phyloP scores from a whole-genome alignment of 1,140 invertebrate genomes.

The Proctacanthus coquilletti region DNA sequence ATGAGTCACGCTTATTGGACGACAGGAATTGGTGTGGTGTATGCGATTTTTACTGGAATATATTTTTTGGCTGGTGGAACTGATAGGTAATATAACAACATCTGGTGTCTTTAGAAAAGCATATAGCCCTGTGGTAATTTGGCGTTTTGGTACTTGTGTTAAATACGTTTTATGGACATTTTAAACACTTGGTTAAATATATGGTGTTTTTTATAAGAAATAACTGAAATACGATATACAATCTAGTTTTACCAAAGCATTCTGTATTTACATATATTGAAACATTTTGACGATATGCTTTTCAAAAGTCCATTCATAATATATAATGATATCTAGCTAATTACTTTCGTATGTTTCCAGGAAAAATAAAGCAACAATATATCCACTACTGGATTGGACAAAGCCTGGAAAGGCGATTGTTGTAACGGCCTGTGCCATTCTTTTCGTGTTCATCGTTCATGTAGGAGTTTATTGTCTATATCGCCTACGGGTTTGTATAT shows the following conservation, averaged over 20 bases:
- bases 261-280: not conserved
- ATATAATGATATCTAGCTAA: too few relatives aligned
- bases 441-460: conserved; percentile 35
- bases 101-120: too few relatives aligned
- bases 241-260: too few relatives aligned
- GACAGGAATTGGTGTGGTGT: conserved; percentile 35
- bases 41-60: conserved; percentile 44
- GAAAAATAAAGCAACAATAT: conserved; percentile 37
- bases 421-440: conserved; percentile 35
- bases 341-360: conserved; percentile 20
- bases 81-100: conserved; percentile 31
- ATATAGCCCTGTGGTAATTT: too few relatives aligned
- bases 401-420: conserved; percentile 35
- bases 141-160: too few relatives aligned
- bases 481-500: conserved; percentile 26
- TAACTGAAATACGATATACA: too few relatives aligned
- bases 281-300: too few relatives aligned
- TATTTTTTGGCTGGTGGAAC: conserved; percentile 50
- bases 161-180: conserved; percentile 6
- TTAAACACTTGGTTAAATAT: too few relatives aligned
- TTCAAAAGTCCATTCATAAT: too few relatives aligned
- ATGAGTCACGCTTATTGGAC: conserved; percentile 46
- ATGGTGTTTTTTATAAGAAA: too few relatives aligned
- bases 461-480: conserved; percentile 29
- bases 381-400: conserved; percentile 44